Evolutionary conservation across 2,888 invertebrate genomes (phyloP), one percentile per base, ranked within the genome.

Genomic region (Lomographa bimaculata): DNA sequence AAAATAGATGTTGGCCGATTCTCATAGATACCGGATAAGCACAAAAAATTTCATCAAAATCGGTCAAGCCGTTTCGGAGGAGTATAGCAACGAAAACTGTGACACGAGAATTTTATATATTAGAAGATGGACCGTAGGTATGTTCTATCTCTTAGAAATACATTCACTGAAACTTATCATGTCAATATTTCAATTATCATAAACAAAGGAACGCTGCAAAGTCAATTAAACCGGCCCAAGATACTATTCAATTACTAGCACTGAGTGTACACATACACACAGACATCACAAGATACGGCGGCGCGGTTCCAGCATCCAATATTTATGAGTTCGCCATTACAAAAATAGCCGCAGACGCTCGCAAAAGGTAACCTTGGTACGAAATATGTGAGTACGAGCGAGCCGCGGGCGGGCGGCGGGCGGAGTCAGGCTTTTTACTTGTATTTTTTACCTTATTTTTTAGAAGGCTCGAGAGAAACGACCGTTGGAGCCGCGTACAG

Each of bases 291-390:
- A 24, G 21, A 29, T 25, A 36, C 16, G 21, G 30, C 25, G 35
- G 17, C 30, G 29, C 18, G 18, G 17, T 29, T 29, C 35, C 36
- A 43, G 32, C 42, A 36, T 43, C 42, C 36, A 37, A 43, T 43
- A 43, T 43, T 43, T 43, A 43, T 43, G 42, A 43, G 42, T 37
- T 37, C 36, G 36, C 42, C 42, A 36, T 29, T 35, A 39, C 17
- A 29, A 29, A 30, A 42, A 44, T 44, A 43, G 43, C 50, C 38
- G 27, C 49, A 54, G 39, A 45, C 43, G 49, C 54, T 50, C 60
- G 71, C 70, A 60, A 75, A 71, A 71, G 60, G 60, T 66, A 74
- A 68, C 75, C 75, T 75, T 73, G 72, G 64, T 63, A 62, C 61
- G 60, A 58, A 71, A 71, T 75, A 66, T 66, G 71, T 63, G 62